Evolutionary conservation across 2,113 vertebrate species (phyloP), one percentile per base, ranked within the genome.

Genomic region (Platichthys flesus): DNA sequence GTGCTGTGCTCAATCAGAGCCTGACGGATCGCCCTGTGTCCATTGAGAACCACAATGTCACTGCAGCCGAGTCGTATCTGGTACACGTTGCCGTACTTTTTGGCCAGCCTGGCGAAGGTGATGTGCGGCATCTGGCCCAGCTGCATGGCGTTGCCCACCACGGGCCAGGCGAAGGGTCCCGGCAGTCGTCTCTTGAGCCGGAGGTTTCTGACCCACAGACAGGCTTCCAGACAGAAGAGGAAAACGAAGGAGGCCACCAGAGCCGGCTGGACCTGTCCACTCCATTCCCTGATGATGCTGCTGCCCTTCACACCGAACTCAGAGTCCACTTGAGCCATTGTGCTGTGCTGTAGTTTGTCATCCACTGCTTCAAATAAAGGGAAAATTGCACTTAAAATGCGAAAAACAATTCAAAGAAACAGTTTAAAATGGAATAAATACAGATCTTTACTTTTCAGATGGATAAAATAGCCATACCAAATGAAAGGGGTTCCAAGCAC

Each of bases 121-220:
- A 94, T 85, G 87, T 96, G 96, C 21, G 96, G 96, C 92, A 95
- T 91, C 77, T 90, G 93, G 61, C 95, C 96, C 78, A 96, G 92
- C 82, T 96, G 95, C 95, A 96, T 94, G 62, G 76, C 94, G 16
- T 96, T 96, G 62, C 95, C 95, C 75, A 96, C 91, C 82, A 95
- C 26, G 0, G 95, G 96, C 95, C 95, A 96, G 2, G 95, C 89
- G 2, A 94, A 95, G 18, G 95, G 94, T 31, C 95, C 95, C 0
- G 95, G 96, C 3, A 94, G 93, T 69, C 84, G 89, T 45, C 82
- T 92, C 69, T 90, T 94, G 31, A 82, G 86, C 21, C 86, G 24
- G 52, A 90, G 62, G 45, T 90, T 91, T 31, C 85, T 78, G 57
- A 92, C 86, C 92, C 94, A 93, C 81, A 95, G 84, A 31, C 93